These are phyloP conservation scores for Cataglyphis livida DNA, from an alignment of 2,888 invertebrate genomes.

Conservation along the genomic window DNA sequence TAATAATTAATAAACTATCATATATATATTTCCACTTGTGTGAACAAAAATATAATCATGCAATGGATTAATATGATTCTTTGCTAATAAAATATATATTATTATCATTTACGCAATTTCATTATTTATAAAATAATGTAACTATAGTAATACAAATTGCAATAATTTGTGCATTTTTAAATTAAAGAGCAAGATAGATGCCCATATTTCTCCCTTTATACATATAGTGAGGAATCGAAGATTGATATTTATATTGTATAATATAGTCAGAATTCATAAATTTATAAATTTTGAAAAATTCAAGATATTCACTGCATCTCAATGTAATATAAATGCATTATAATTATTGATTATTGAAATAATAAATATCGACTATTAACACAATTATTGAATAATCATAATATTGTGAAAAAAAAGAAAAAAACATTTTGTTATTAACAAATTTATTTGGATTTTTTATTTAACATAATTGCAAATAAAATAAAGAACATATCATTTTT, in stretches of 20 bases:
- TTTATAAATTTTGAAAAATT: not conserved
- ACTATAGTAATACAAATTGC: conserved; percentile 48
- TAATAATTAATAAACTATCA: conserved; percentile 21
- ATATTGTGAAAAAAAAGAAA: not conserved
- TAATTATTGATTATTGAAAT: not conserved
- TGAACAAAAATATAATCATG: conserved; percentile 7
- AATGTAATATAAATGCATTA: not conserved
- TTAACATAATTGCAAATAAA: not conserved
- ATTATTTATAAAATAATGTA: conserved; percentile 70
- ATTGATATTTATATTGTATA: not conserved
- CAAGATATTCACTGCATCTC: not conserved
- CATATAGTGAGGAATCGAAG: not conserved
- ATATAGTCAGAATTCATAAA: not conserved
- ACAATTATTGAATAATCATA: not conserved
- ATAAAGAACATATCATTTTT: not conserved
- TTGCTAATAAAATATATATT: conserved; percentile 29
- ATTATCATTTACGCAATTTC: conserved; percentile 54
- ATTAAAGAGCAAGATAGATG: conserved; percentile 16
- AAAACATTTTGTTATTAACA: conserved; percentile 14
- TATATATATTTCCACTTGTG: not conserved
- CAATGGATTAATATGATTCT: not conserved
- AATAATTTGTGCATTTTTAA: conserved; percentile 40
- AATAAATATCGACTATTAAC: not conserved
- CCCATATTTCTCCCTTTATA: conserved; percentile 4
- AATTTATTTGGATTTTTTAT: not conserved